Conservation (phyloP, 2,888 invertebrate species). For the Incurvaria masculella region DNA sequence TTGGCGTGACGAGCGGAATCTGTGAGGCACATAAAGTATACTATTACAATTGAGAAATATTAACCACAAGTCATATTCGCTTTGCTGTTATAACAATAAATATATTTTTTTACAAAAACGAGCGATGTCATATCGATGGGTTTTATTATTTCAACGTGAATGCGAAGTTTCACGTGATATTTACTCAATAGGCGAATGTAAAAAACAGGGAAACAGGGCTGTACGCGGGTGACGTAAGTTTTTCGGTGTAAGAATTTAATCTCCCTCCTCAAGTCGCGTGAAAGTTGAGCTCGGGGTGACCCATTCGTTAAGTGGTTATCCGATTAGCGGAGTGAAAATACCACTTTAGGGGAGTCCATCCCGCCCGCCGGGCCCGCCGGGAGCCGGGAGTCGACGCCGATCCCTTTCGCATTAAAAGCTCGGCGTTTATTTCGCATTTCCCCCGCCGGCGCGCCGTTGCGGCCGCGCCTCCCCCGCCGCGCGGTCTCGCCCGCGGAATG, state of each 20-base stretch:
- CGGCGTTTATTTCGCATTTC: constrained; percentile 56
- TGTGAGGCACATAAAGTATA: constrained; percentile 15
- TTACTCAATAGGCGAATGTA: too few species aligned
- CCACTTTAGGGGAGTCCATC: constrained; percentile 55
- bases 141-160: too few species aligned
- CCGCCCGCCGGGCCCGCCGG: constrained; percentile 33
- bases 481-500: constrained; percentile 29
- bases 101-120: too few species aligned
- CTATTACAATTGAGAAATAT: neutral
- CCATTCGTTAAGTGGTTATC: constrained; percentile 60
- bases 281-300: constrained; percentile 57
- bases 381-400: constrained; percentile 27
- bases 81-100: too few species aligned
- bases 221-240: constrained; percentile 39
- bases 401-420: constrained; percentile 51
- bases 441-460: constrained; percentile 35
- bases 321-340: constrained; percentile 62
- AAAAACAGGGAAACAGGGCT: too few species aligned
- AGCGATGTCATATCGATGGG: too few species aligned
- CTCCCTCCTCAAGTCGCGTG: constrained; percentile 52
- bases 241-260: constrained; percentile 44
- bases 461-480: constrained; percentile 10
- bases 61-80: too few species aligned
- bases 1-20: constrained; percentile 45
- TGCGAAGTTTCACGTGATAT: too few species aligned